phyloP scores from a whole-genome alignment of 1,140 invertebrate genomes.

The Cyrtorhinus lividipennis region DNA sequence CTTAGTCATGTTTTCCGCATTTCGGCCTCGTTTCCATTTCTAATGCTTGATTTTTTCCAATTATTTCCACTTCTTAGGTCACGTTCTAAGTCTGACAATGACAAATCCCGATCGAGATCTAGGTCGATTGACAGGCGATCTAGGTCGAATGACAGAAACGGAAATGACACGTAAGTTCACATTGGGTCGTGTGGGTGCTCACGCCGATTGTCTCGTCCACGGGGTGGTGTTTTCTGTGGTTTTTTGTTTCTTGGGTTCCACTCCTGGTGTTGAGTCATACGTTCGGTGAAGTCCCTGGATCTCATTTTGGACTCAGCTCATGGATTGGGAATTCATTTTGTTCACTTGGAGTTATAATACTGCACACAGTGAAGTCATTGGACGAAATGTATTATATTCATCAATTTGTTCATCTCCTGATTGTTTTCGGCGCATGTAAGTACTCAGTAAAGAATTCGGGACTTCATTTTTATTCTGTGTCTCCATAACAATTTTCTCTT shows the following conservation, averaged over 20 bases:
- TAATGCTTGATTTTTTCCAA: neutral
- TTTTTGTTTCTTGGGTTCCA: too few species aligned
- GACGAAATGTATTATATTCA: too few species aligned
- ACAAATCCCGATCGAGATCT: neutral
- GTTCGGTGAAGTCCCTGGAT: neutral
- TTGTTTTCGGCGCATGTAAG: too few species aligned
- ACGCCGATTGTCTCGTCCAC: neutral
- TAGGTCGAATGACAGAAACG: neutral
- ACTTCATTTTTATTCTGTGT: too few species aligned
- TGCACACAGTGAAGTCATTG: too few species aligned
- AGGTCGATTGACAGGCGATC: neutral
- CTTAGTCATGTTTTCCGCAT: neutral
- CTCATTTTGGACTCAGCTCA: neutral
- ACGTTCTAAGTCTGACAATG: neutral
- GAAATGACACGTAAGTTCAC: slow-evolving; percentile 1
- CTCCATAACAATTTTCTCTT: too few species aligned
- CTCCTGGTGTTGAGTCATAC: too few species aligned
- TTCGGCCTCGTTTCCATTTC: neutral
- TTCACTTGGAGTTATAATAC: neutral
- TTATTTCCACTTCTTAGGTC: neutral
- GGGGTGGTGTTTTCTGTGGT: neutral
- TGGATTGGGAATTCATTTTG: neutral
- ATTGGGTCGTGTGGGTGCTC: neutral
- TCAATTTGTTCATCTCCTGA: too few species aligned
- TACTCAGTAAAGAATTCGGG: too few species aligned